phyloP scores from a whole-genome alignment of 2,113 vertebrate genomes.

The Varanus komodoensis region DNA sequence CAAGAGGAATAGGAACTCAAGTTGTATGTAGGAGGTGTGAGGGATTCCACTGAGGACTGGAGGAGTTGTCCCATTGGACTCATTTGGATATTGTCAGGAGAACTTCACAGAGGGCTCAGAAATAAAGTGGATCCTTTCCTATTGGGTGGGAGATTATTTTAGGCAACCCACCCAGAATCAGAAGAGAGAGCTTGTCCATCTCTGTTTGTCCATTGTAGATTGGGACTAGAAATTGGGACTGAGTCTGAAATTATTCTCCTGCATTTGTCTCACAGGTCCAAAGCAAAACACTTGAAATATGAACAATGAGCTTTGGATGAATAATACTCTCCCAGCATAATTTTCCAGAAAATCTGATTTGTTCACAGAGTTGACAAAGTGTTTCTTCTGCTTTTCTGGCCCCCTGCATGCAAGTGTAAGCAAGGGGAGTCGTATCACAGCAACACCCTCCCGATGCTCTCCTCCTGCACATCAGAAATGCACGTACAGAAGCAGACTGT shows the following conservation, averaged over 20 bases:
- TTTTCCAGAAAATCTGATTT: background rate
- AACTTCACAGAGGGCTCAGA: background rate
- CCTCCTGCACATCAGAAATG: background rate
- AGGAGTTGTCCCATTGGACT: background rate
- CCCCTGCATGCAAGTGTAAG: background rate
- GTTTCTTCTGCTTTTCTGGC: too few relatives aligned
- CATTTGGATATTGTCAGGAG: background rate
- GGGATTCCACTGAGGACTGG: background rate
- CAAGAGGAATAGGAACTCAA: background rate
- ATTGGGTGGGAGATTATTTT: background rate
- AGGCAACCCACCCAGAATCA: background rate
- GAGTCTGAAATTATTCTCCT: background rate
- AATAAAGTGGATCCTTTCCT: background rate
- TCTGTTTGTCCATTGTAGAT: background rate
- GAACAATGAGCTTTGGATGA: background rate
- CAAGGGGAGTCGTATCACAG: background rate
- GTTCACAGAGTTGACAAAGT: background rate
- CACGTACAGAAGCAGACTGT: background rate
- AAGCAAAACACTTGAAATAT: background rate
- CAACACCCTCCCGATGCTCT: background rate
- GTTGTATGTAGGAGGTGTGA: background rate
- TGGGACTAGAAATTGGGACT: background rate
- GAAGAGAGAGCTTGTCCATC: background rate
- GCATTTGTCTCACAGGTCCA: background rate
- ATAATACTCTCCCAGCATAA: background rate